These are phyloP conservation scores for Neopelma chrysocephalum DNA, from an alignment of 2,797 vertebrate genomes.

Conservation along the genomic window DNA sequence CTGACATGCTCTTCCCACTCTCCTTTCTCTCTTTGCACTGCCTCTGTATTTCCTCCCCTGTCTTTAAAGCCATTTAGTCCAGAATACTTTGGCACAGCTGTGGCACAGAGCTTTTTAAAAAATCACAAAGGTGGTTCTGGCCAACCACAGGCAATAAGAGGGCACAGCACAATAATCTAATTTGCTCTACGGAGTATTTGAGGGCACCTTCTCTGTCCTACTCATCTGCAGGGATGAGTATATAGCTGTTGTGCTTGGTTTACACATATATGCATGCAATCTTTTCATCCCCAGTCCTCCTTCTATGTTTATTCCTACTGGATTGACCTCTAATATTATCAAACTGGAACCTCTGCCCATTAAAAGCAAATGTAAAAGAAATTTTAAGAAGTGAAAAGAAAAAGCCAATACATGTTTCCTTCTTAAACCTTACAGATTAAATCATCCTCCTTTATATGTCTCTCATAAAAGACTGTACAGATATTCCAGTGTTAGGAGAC, in stretches of 20 bases:
- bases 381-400: neutral
- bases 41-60: neutral
- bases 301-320: neutral
- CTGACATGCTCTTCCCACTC: fast-evolving
- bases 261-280: neutral
- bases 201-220: neutral
- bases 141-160: neutral
- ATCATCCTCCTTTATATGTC: neutral
- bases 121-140: neutral
- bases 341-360: neutral
- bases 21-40: neutral
- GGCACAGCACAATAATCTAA: neutral
- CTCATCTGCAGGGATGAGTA: neutral
- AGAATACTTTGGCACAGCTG: neutral
- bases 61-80: neutral
- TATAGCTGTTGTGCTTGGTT: neutral
- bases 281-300: neutral
- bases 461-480: neutral
- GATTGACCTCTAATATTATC: neutral
- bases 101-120: neutral
- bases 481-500: neutral
- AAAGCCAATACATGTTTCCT: neutral
- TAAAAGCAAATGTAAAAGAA: neutral
- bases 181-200: neutral
- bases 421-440: neutral